A percentile compares a stretch with the other conserved stretches of the same genome.
Conservation (phyloP, 2,888 invertebrate species). For the Thera obeliscata region DNA sequence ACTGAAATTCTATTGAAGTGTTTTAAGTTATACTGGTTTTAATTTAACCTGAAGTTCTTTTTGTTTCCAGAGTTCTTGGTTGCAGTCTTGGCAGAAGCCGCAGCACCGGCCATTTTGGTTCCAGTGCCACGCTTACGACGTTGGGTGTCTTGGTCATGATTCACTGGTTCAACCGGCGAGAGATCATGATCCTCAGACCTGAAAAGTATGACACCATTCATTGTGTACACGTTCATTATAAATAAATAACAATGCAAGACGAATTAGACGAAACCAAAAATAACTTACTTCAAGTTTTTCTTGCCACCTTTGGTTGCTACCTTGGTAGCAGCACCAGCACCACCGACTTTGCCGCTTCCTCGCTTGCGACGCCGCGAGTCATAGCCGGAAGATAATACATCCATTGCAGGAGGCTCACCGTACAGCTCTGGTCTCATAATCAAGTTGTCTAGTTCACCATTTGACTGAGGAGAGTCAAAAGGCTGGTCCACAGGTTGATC, state of each 20-base stretch:
- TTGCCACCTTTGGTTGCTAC: conserved; percentile 79
- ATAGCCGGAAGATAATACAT: conserved; percentile 65
- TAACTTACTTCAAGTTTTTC: conserved; percentile 75
- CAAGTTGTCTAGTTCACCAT: conserved; percentile 83
- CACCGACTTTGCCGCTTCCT: conserved; percentile 77
- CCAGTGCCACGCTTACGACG: conserved; percentile 76
- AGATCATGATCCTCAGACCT: conserved; percentile 70
- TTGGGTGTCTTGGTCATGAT: conserved; percentile 65
- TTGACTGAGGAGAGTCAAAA: conserved; percentile 68
- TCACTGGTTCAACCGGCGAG: conserved; percentile 66
- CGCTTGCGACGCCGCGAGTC: conserved; percentile 75
- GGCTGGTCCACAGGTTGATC: conserved; percentile 74
- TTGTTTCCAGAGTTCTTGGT: conserved; percentile 78
- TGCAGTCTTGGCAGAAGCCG: conserved; percentile 76
- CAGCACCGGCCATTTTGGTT: conserved; percentile 76
- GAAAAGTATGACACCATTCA: conserved; percentile 34
- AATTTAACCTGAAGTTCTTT: conserved; percentile 76
- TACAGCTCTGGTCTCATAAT: conserved; percentile 86
- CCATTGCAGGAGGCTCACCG: conserved; percentile 84
- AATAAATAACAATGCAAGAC: not conserved
- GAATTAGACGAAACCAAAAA: not conserved
- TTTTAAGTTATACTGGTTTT: conserved; percentile 26
- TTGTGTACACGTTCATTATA: not conserved
- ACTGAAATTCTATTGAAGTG: not conserved
- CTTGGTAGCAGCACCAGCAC: conserved; percentile 79